These are phyloP conservation scores for Zaprionus ornatus DNA, from an alignment of 1,140 invertebrate species.

Conservation along the genomic window DNA sequence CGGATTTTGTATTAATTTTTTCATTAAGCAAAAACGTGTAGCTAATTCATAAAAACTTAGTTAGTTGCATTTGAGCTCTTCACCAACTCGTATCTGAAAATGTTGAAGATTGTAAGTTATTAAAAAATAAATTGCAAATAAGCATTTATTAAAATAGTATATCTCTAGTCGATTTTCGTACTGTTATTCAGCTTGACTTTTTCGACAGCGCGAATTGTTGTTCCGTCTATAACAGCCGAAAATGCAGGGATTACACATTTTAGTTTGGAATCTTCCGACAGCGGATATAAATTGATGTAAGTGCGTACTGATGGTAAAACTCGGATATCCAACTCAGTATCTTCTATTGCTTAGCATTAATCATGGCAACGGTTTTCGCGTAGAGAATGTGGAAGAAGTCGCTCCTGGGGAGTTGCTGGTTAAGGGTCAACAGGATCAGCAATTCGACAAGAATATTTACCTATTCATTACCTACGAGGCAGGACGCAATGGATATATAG, in stretches of 20 bases:
- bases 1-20: background rate
- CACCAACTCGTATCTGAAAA: background rate
- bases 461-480: slow-evolving; percentile 42
- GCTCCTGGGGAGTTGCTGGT: slow-evolving; percentile 38
- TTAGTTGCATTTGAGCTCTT: background rate
- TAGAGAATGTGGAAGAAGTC: slow-evolving; percentile 42
- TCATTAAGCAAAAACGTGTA: background rate
- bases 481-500: slow-evolving; percentile 48
- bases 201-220: background rate
- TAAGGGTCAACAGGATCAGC: slow-evolving; percentile 28
- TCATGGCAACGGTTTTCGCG: slow-evolving; percentile 23
- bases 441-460: slow-evolving; percentile 12
- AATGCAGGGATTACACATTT: slow-evolving; percentile 7
- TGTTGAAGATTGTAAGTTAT: slow-evolving; percentile 34
- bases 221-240: slow-evolving; percentile 18
- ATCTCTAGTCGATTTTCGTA: slow-evolving; percentile 20
- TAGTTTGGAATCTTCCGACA: slow-evolving; percentile 14
- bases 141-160: background rate
- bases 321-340: background rate
- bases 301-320: background rate
- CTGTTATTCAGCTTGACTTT: slow-evolving; percentile 19
- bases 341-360: slow-evolving; percentile 14
- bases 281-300: slow-evolving; percentile 13
- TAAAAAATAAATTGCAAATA: no score
- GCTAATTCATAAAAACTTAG: background rate